Evolutionary conservation across 2,888 invertebrate genomes (phyloP).

Genomic region (Mesodorylaimus sp.): DNA sequence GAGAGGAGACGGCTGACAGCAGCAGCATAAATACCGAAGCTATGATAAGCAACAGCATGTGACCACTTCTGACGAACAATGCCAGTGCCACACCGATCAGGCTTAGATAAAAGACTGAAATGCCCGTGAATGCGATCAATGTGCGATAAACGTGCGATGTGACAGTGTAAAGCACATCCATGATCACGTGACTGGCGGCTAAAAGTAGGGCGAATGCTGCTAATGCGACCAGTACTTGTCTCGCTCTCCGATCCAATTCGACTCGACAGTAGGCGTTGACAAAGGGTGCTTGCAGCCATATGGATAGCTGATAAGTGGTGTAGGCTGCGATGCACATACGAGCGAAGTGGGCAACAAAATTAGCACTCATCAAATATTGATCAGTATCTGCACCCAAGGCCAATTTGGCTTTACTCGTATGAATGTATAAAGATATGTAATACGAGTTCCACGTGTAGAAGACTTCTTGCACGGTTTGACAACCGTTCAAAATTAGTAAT

Average conservation of each 20-base stretch:
- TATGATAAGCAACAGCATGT: neutral
- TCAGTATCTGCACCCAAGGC: neutral
- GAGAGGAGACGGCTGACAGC: neutral
- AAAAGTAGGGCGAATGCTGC: neutral
- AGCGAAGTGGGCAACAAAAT: conserved; percentile 2
- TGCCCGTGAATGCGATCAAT: conserved; percentile 5
- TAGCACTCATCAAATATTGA: conserved; percentile 3
- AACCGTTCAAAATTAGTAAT: neutral
- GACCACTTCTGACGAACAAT: neutral
- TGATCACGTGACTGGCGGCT: neutral
- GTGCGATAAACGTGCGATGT: conserved; percentile 4
- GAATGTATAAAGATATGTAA: conserved; percentile 5
- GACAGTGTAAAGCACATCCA: conserved; percentile 1
- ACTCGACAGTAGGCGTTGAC: neutral
- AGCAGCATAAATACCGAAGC: neutral
- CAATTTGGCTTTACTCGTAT: neutral
- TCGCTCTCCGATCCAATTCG: neutral
- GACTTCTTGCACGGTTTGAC: conserved; percentile 2
- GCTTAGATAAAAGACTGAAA: conserved; percentile 5
- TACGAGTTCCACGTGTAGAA: conserved; percentile 6
- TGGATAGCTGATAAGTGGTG: neutral
- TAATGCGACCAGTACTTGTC: neutral
- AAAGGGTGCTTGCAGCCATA: neutral
- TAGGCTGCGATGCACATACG: conserved; percentile 1
- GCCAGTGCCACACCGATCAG: conserved; percentile 1